Evolutionary conservation across 2,797 vertebrate species (phyloP).

Genomic region (Taenioides sp.): DNA sequence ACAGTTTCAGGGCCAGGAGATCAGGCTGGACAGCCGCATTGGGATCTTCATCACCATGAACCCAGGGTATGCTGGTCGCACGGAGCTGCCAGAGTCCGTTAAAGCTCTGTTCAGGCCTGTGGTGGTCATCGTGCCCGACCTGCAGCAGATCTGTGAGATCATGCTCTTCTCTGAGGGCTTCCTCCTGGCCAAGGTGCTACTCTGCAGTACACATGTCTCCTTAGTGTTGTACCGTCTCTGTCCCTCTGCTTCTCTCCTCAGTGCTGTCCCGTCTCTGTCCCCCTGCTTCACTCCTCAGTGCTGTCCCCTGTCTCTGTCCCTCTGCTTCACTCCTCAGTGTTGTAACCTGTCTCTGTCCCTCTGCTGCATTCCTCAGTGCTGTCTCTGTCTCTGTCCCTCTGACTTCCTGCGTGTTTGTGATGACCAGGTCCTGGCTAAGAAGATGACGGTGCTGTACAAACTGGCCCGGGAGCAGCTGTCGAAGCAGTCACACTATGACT

Average conservation of each 20-base stretch:
- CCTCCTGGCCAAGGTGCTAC: constrained; percentile 86
- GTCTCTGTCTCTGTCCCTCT: background rate
- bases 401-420: background rate
- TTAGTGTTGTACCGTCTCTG: background rate
- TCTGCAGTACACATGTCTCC: background rate
- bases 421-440: constrained; percentile 88
- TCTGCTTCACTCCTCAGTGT: background rate
- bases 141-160: constrained; percentile 98
- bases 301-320: background rate
- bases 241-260: background rate
- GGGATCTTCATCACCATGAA: constrained; percentile 99
- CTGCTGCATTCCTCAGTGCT: background rate
- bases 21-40: constrained; percentile 85
- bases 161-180: constrained; percentile 99
- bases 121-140: constrained; percentile 94
- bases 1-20: constrained; percentile 96
- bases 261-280: background rate
- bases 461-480: constrained; percentile 92
- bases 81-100: constrained; percentile 95
- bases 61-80: constrained; percentile 93
- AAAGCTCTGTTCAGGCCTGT: constrained; percentile 97
- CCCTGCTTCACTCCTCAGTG: background rate
- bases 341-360: background rate
- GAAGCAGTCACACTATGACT: constrained; percentile 97
- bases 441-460: constrained; percentile 98